Base-by-base conservation (phyloP, 1,140 invertebrate species). In the Scaptodrosophila lebanonensis region DNA sequence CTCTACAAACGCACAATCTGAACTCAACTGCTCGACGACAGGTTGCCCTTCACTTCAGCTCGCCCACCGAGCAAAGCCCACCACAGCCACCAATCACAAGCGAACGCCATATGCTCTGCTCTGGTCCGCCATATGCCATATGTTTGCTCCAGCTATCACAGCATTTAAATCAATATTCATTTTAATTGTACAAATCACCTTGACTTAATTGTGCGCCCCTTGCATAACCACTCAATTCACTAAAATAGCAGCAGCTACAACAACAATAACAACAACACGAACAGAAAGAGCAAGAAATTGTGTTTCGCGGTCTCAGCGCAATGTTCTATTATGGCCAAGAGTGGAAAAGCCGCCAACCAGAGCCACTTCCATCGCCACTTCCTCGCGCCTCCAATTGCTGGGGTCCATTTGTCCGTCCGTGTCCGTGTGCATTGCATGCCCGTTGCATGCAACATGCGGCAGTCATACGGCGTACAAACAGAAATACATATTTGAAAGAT, bases 181-280 rank as follows among this genome's bases (percentile, higher is more conserved):
- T 82, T 82, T 82, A 82, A 82, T 82, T 82, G 75, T 75, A 83
- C 69, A 75, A 82, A 83, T 82, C 76, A 82, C 75, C 75, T 82
- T 82, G 75, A 82, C 75, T 82, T 82, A 82, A 82, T 75, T 82
- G 51, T 49, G 47, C 48, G 29, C 57, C 56, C 44, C 47, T 35
- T 3, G 35, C 4, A 38, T 38, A 25, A 25, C 22, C 22, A n/a
- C n/a, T n/a, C n/a, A n/a, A n/a, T n/a, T n/a, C n/a, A n/a, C n/a
- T n/a, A n/a, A n/a, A n/a, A n/a, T n/a, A n/a, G n/a, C n/a, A n/a
- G n/a, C n/a, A n/a, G n/a, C n/a, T n/a, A n/a, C n/a, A n/a, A n/a
- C n/a, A n/a, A n/a, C n/a, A n/a, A n/a, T n/a, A n/a, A n/a, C n/a
- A n/a, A n/a, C n/a, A n/a, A n/a, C n/a, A n/a, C n/a, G n/a, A n/a